Conservation (phyloP, 1,140 invertebrate genomes). For the Leptopilina clavipes region DNA sequence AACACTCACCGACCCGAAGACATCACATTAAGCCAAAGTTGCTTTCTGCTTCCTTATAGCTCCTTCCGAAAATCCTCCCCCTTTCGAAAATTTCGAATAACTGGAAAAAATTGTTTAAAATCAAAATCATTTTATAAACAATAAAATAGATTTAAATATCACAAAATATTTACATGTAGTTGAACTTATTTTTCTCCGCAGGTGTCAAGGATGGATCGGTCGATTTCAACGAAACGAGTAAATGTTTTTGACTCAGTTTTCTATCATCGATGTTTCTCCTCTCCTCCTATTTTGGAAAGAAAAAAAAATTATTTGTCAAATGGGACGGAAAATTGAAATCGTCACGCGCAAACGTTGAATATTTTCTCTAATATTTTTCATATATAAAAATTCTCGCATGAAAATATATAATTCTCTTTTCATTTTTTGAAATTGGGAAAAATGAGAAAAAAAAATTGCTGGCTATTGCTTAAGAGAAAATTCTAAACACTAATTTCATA, state of each 20-base stretch:
- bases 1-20: background rate
- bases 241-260: conserved; percentile 52
- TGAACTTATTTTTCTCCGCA: conserved; percentile 69
- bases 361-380: background rate
- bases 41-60: conserved; percentile 57
- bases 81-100: conserved; percentile 64
- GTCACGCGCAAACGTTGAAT: background rate
- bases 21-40: conserved; percentile 60
- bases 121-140: too few species aligned
- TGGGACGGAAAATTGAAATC: background rate
- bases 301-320: background rate
- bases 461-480: conserved; percentile 10
- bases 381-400: too few species aligned
- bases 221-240: conserved; percentile 66
- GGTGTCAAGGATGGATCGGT: conserved; percentile 73
- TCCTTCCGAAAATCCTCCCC: conserved; percentile 50
- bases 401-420: background rate
- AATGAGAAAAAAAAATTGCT: background rate
- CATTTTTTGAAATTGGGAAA: background rate
- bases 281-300: conserved; percentile 16
- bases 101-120: conserved; percentile 55
- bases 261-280: conserved; percentile 8
- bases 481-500: background rate
- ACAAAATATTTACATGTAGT: conserved; percentile 66
- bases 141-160: conserved; percentile 23